A percentile compares a stretch with the other conserved stretches of the same genome.
Evolutionary conservation across 2,888 invertebrate species (phyloP).

Genomic region (Tineola bisselliella): DNA sequence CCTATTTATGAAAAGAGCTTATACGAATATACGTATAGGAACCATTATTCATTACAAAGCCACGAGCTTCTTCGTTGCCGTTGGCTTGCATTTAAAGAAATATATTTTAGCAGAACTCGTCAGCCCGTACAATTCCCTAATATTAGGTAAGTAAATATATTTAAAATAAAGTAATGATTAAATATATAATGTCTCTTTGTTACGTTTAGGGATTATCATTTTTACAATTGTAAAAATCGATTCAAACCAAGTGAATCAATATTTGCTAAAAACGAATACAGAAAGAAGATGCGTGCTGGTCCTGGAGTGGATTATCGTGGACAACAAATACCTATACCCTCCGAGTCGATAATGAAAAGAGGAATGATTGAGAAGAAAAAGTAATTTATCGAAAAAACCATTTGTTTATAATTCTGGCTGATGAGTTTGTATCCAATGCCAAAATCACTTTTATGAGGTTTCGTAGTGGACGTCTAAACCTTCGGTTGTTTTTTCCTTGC

Average conservation of each 20-base stretch:
- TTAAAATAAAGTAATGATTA: too few species aligned
- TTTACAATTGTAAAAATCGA: slow-evolving; percentile 22
- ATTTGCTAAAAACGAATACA: slow-evolving; percentile 23
- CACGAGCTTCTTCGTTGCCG: slow-evolving; percentile 31
- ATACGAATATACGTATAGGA: slow-evolving; percentile 26
- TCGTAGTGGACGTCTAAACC: not conserved
- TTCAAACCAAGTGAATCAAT: slow-evolving; percentile 24
- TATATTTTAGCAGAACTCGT: slow-evolving; percentile 21
- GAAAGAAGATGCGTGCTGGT: slow-evolving; percentile 25
- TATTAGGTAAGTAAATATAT: slow-evolving; percentile 25
- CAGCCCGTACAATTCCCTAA: slow-evolving; percentile 28
- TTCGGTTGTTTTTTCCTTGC: not conserved
- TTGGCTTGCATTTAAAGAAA: slow-evolving; percentile 25
- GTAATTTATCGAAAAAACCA: not conserved
- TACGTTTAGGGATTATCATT: slow-evolving; percentile 25
- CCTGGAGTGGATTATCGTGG: slow-evolving; percentile 28
- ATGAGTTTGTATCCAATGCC: not conserved
- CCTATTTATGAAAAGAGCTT: slow-evolving; percentile 37
- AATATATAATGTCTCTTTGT: too few species aligned
- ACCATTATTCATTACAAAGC: slow-evolving; percentile 30
- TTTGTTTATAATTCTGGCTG: not conserved
- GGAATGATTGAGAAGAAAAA: slow-evolving; percentile 12
- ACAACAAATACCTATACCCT: slow-evolving; percentile 28
- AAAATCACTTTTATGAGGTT: not conserved
- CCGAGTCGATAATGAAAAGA: slow-evolving; percentile 26